Conservation (phyloP, 2,113 vertebrate species). For the Pithys albifrons region DNA sequence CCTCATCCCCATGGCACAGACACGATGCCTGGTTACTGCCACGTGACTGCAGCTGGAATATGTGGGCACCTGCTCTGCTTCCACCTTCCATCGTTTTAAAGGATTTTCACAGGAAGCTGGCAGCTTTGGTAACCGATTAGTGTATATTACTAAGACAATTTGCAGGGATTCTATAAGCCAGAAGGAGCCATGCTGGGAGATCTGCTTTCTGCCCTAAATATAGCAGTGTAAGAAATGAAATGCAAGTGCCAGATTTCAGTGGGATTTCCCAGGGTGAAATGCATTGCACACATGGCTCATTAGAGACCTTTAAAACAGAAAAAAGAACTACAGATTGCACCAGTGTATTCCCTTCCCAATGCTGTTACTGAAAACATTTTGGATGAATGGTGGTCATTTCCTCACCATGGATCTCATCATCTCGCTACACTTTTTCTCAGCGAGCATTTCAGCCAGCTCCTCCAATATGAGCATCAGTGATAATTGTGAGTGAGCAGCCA, state of each 20-base stretch:
- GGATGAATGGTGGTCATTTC: conserved; percentile 41
- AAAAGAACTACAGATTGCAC: conserved; percentile 16
- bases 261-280: conserved; percentile 66
- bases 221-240: conserved; percentile 47
- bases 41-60: not conserved
- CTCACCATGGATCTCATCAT: conserved; percentile 10
- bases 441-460: not conserved
- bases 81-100: not conserved
- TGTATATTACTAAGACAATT: conserved; percentile 49
- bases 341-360: not conserved
- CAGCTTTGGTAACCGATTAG: conserved; percentile 47
- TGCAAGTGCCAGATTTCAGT: conserved; percentile 54
- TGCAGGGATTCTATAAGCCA: conserved; percentile 44
- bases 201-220: conserved; percentile 63
- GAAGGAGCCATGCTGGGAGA: conserved; percentile 54
- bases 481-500: not conserved
- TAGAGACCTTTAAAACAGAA: conserved; percentile 58
- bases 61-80: not conserved
- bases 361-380: conserved; percentile 7
- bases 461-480: not conserved
- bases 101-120: conserved; percentile 19
- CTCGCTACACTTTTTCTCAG: not conserved
- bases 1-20: not conserved
- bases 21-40: accelerated
- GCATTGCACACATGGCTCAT: conserved; percentile 45